Evolutionary conservation across 2,888 invertebrate species (phyloP), one percentile per base, ranked within the genome.

Genomic region (Apoda limacodes): DNA sequence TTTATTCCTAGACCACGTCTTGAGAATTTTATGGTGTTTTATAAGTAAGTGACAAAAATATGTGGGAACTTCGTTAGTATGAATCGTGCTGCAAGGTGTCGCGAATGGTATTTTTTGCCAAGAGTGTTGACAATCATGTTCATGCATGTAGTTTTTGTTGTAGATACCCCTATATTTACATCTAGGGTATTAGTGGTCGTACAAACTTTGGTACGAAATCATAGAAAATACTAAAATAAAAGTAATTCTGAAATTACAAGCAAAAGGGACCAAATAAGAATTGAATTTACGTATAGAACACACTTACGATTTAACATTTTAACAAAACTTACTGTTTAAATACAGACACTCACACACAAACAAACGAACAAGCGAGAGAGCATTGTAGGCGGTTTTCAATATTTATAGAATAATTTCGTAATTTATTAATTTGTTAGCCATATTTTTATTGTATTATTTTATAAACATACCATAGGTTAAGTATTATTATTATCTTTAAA

Each of bases 381-480:
- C 69, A 67, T 65, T 74, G 60, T 74, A 63, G 62, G 57, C 64
- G 59, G 56, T 65, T 57, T 53, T 55, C 46, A 54, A 57, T 57
- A 57, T 60, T 17, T 17, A 17, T 61, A 55, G 55, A 55, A 52
- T 42, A 55, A 47, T 56, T 51, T 66, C 64, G 60, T 68, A 65
- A 70, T 57, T 68, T 64, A 70, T 62, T 69, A 67, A 67, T 64
- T 74, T 74, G 71, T 70, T 75, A 78, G 78, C 71, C 71, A 76
- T 76, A 71, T 63, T 64, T 65, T 58, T 70, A 65, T 76, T 78
- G 75, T 78, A 66, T 58, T 70, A 65, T 76, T 78, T 75, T 78
- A 78, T 80, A 67, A 69, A 78, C 76, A 78, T 80, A 80, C 80
- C 80, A 80, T 80, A 80, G 76, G 68, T 47, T 78, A 75, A 76